A percentile compares a stretch with the other conserved stretches of the same genome.
Conservation (phyloP, 2,888 invertebrate genomes). For the Pseudococcus longispinus region DNA sequence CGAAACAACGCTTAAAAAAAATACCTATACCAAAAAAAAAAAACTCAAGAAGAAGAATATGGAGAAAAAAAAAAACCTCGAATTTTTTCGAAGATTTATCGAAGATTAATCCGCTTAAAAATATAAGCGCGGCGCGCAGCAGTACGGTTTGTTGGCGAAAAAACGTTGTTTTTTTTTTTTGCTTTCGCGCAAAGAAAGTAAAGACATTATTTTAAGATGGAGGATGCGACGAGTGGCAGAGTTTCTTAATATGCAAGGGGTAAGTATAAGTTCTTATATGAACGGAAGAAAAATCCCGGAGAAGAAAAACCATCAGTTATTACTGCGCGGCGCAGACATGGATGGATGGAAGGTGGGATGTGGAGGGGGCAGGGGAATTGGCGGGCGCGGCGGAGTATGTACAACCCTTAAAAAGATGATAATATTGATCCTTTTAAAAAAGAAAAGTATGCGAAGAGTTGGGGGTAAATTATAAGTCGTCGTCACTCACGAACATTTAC, state of each 20-base stretch:
- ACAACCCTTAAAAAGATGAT: slow-evolving; percentile 59
- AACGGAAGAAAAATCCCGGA: slow-evolving; percentile 56
- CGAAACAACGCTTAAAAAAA: not conserved
- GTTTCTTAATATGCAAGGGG: slow-evolving; percentile 56
- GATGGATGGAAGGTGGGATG: not conserved
- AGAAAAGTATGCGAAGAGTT: slow-evolving; percentile 58
- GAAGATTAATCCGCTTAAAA: slow-evolving; percentile 56
- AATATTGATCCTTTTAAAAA: slow-evolving; percentile 60
- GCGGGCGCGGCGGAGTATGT: slow-evolving; percentile 55
- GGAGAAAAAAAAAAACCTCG: slow-evolving; percentile 16
- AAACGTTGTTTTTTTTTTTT: slow-evolving; percentile 15
- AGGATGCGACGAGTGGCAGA: not conserved
- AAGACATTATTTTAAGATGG: slow-evolving; percentile 47
- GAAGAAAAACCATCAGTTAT: slow-evolving; percentile 56
- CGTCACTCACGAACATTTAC: slow-evolving; percentile 56
- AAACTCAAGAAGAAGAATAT: not conserved
- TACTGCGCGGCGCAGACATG: slow-evolving; percentile 46
- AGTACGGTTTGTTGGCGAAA: not conserved
- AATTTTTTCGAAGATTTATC: slow-evolving; percentile 52
- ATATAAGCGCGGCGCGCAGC: not conserved
- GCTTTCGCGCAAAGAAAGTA: slow-evolving; percentile 18
- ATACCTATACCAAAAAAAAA: not conserved
- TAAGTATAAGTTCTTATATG: slow-evolving; percentile 52
- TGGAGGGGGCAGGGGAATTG: not conserved
- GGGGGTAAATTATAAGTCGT: slow-evolving; percentile 56